Evolutionary conservation across 2,797 vertebrate genomes (phyloP).

Genomic region (Karalla daura): DNA sequence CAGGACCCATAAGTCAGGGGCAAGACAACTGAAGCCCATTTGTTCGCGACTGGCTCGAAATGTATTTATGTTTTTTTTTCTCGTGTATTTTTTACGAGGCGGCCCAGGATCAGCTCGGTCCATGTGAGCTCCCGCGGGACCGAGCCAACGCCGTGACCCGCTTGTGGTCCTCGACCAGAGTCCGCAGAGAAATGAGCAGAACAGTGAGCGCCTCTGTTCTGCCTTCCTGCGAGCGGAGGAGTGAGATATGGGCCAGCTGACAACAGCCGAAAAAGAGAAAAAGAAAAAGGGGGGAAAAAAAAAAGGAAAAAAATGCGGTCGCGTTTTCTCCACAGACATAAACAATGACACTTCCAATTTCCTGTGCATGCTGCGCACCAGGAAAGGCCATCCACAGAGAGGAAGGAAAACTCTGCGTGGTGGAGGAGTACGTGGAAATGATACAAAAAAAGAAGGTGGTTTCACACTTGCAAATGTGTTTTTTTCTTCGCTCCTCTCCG

Average conservation of each 20-base stretch:
- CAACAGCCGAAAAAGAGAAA: constrained; percentile 71
- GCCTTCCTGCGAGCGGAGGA: constrained; percentile 54
- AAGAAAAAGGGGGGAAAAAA: too few species aligned
- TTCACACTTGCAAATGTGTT: constrained; percentile 20
- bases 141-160: constrained; percentile 46
- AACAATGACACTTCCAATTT: constrained; percentile 82
- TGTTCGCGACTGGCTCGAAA: constrained; percentile 55
- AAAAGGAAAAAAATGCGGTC: constrained; percentile 67
- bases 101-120: constrained; percentile 39
- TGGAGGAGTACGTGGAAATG: constrained; percentile 22
- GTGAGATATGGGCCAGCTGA: constrained; percentile 71
- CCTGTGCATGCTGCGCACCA: constrained; percentile 64
- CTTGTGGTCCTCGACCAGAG: constrained; percentile 51
- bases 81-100: too few species aligned
- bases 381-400: constrained; percentile 59
- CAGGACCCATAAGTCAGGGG: constrained; percentile 25
- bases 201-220: constrained; percentile 71
- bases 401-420: constrained; percentile 59
- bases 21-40: constrained; percentile 55
- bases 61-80: constrained; percentile 56
- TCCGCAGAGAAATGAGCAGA: constrained; percentile 34
- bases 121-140: constrained; percentile 45
- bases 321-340: constrained; percentile 76
- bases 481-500: constrained; percentile 15
- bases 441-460: constrained; percentile 18